These are phyloP conservation scores for Apaloderma vittatum DNA, from an alignment of 2,113 vertebrate genomes.

Conservation along the genomic window DNA sequence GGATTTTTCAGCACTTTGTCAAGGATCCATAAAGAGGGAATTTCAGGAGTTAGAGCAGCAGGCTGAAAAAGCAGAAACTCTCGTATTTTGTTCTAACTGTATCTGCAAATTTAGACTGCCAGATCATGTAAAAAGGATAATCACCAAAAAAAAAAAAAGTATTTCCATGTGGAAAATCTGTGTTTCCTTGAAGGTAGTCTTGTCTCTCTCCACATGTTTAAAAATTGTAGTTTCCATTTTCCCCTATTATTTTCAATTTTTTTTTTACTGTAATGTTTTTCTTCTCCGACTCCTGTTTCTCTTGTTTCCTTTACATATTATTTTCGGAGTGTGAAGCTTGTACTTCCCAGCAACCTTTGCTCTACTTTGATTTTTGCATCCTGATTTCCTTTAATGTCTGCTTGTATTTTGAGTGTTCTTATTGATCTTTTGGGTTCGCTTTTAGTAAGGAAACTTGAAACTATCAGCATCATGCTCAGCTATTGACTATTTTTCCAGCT, in stretches of 20 bases:
- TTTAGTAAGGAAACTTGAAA: background rate
- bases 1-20: background rate
- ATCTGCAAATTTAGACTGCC: background rate
- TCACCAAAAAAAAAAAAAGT: background rate
- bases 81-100: background rate
- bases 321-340: background rate
- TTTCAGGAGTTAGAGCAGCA: background rate
- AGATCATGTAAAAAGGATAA: background rate
- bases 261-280: background rate
- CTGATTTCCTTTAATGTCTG: background rate
- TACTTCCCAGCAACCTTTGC: background rate
- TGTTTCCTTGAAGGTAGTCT: background rate
- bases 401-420: background rate
- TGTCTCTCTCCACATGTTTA: background rate
- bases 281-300: background rate
- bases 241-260: background rate
- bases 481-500: background rate
- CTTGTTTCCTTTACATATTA: background rate
- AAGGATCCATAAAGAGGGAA: background rate
- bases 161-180: background rate
- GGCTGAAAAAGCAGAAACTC: background rate
- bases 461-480: background rate
- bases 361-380: background rate
- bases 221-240: background rate
- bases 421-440: background rate